Conservation (phyloP, 2,113 vertebrate genomes). For the Charina bottae region DNA sequence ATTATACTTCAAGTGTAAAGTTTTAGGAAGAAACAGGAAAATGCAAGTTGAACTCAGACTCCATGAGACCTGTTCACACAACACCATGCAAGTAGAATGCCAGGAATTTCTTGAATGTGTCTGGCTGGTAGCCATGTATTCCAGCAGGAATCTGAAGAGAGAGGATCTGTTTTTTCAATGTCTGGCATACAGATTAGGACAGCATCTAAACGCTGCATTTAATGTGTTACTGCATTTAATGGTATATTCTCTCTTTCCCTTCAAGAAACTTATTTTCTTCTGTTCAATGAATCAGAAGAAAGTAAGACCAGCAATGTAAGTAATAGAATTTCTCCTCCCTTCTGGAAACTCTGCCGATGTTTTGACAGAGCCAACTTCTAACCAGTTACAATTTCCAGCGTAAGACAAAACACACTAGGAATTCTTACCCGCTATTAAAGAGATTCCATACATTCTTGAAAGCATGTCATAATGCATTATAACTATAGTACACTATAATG, state of each 20-base stretch:
- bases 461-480: background rate
- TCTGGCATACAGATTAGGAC: constrained; percentile 55
- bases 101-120: constrained; percentile 92
- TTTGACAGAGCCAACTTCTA: background rate
- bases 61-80: constrained; percentile 65
- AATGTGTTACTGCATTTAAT: constrained; percentile 27
- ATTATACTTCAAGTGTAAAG: constrained; percentile 50
- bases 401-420: background rate
- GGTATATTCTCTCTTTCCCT: constrained; percentile 4
- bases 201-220: constrained; percentile 56
- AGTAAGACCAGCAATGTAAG: background rate
- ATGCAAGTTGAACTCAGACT: constrained; percentile 63
- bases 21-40: constrained; percentile 38
- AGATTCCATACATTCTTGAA: background rate
- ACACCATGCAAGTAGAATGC: constrained; percentile 89
- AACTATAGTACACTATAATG: background rate
- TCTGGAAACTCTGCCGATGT: background rate
- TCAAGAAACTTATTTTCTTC: background rate
- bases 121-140: constrained; percentile 85
- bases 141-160: constrained; percentile 86
- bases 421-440: background rate
- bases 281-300: background rate
- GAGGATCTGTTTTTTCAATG: constrained; percentile 58
- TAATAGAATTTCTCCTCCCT: background rate
- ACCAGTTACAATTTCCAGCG: background rate